Percentiles rank a stretch among this genome's conserved stretches.
These are phyloP conservation scores for Petrosia ficiformis DNA, from an alignment of 37 sponge, comb jelly and placozoan genomes.

Conservation along the genomic window DNA sequence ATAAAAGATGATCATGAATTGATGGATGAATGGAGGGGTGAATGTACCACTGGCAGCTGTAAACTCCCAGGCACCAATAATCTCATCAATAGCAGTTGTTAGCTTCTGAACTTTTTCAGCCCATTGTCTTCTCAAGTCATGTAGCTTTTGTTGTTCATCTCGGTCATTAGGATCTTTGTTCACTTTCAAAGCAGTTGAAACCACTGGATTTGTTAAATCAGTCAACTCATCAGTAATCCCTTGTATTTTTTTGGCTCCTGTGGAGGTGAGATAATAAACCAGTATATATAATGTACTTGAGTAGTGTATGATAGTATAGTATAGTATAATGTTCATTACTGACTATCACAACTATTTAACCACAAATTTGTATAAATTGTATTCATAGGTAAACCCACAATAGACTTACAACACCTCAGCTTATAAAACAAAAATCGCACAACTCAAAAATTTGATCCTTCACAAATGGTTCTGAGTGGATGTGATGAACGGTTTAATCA, in stretches of 20 bases:
- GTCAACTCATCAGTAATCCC: slow-evolving; percentile 55
- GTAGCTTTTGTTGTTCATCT: slow-evolving; percentile 36
- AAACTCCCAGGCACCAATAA: slow-evolving; percentile 73
- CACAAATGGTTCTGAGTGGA: slow-evolving; percentile 74
- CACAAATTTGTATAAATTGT: too few species aligned
- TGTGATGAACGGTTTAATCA: slow-evolving; percentile 70
- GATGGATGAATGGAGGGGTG: too few species aligned
- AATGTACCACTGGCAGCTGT: slow-evolving; percentile 58
- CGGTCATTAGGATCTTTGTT: slow-evolving; percentile 37
- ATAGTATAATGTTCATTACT: too few species aligned
- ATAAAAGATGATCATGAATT: too few species aligned
- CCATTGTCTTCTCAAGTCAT: slow-evolving; percentile 64
- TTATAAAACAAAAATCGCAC: background rate
- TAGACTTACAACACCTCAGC: background rate
- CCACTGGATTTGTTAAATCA: slow-evolving; percentile 56
- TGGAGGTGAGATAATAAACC: background rate
- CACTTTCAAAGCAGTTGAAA: slow-evolving; percentile 52
- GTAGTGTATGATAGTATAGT: too few species aligned
- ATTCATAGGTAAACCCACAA: slow-evolving; percentile 75
- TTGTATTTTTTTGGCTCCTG: slow-evolving; percentile 43
- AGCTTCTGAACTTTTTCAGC: slow-evolving; percentile 60
- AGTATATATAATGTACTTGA: too few species aligned
- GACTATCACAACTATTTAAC: too few species aligned
- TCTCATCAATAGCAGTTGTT: slow-evolving; percentile 68
- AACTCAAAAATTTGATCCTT: slow-evolving; percentile 49